phyloP scores from a whole-genome alignment of 2,113 vertebrate species.

The Pseudonaja textilis region DNA sequence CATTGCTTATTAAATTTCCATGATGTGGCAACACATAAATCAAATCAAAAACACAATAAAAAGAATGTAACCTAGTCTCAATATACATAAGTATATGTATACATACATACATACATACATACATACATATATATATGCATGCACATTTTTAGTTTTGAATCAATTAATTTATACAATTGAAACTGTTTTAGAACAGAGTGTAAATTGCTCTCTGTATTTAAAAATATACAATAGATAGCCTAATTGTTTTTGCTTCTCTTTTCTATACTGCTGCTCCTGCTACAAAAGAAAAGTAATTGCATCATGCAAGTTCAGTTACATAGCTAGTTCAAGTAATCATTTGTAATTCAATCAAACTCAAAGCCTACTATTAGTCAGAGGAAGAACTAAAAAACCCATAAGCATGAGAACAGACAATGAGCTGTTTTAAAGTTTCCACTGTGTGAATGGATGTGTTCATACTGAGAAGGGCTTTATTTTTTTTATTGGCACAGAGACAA shows the following conservation, averaged over 20 bases:
- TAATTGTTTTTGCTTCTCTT: background rate
- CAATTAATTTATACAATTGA: background rate
- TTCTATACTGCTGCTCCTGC: background rate
- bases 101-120: no score
- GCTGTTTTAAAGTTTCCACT: conserved; percentile 25
- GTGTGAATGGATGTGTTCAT: conserved; percentile 2
- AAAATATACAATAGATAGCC: background rate
- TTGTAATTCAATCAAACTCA: background rate
- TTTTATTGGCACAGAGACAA: conserved; percentile 10
- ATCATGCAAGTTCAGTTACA: background rate
- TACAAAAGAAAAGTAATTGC: background rate
- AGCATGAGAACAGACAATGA: conserved; percentile 14
- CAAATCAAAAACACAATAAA: background rate
- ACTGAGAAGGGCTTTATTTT: background rate
- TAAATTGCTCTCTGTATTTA: background rate
- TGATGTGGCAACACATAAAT: background rate
- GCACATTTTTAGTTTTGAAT: background rate
- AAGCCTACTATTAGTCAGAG: conserved; percentile 11
- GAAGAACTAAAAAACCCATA: conserved; percentile 6
- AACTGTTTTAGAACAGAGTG: background rate
- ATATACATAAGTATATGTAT: background rate
- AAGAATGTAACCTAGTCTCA: background rate
- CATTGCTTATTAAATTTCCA: background rate
- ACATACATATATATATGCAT: no score
- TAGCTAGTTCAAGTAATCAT: background rate